These are phyloP conservation scores for Drosophila bifasciata DNA, from an alignment of 1,140 invertebrate genomes.

Conservation along the genomic window DNA sequence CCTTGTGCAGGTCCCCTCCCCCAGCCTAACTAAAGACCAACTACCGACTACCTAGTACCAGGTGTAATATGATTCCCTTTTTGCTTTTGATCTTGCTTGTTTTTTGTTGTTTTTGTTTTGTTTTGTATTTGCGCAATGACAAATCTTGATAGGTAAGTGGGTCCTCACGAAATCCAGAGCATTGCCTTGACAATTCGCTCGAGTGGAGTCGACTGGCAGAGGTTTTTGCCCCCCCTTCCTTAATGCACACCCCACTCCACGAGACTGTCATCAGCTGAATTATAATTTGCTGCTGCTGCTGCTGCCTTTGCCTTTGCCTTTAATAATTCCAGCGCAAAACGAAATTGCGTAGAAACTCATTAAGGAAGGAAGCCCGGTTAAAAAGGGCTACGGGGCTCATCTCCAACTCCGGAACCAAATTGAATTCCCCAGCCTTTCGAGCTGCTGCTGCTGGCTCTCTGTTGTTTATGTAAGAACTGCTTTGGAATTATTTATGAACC, in stretches of 20 bases:
- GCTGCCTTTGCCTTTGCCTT: conserved; percentile 23
- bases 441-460: conserved; percentile 22
- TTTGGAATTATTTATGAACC: conserved; percentile 76
- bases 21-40: no score
- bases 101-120: no score
- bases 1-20: conserved; percentile 27
- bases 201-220: neutral
- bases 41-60: no score
- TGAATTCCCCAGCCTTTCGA: conserved; percentile 60
- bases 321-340: conserved; percentile 66
- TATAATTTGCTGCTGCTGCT: conserved; percentile 42
- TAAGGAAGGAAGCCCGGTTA: conserved; percentile 45
- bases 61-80: conserved; percentile 58
- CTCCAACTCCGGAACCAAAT: conserved; percentile 43
- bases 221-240: neutral
- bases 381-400: conserved; percentile 17
- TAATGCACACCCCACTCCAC: no score
- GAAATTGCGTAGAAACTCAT: conserved; percentile 78
- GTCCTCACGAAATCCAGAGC: conserved; percentile 54
- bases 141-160: conserved; percentile 71
- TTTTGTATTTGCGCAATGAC: conserved; percentile 42
- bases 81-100: conserved; percentile 28
- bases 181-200: conserved; percentile 54
- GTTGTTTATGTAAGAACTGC: conserved; percentile 74
- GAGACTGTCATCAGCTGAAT: conserved; percentile 22